phyloP scores from a whole-genome alignment of 92 coral and sea anemone species.

The Palythoa grandis region DNA sequence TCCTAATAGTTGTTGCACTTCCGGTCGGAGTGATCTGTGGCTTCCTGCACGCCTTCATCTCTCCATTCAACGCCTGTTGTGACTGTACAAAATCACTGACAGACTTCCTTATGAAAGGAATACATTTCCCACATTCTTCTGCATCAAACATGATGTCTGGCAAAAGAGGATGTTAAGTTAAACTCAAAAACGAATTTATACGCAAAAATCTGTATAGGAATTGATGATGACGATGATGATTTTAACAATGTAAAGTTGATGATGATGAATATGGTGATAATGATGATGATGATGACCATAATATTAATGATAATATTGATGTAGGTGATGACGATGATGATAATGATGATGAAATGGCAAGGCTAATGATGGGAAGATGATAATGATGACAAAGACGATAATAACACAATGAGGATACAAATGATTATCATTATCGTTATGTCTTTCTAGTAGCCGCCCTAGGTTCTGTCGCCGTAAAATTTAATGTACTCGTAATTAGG shows the following conservation, averaged over 20 bases:
- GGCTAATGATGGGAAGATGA: too few species aligned
- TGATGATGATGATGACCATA: neutral
- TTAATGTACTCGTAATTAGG: too few species aligned
- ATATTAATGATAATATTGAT: neutral
- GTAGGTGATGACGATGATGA: neutral
- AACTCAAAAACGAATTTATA: too few species aligned
- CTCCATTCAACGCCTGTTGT: conserved; percentile 92
- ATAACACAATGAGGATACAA: too few species aligned
- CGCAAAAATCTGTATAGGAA: neutral
- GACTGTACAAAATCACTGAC: conserved; percentile 82
- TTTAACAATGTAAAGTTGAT: neutral
- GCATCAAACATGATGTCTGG: conserved; percentile 81
- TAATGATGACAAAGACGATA: too few species aligned
- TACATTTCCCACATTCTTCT: conserved; percentile 80
- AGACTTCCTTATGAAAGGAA: conserved; percentile 91
- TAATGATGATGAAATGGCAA: too few species aligned
- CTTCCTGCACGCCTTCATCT: conserved; percentile 71
- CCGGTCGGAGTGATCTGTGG: conserved; percentile 90
- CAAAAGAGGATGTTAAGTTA: conserved; percentile 74
- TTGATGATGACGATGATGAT: neutral
- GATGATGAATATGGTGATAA: neutral
- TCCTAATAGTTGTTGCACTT: conserved; percentile 74
- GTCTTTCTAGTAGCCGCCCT: too few species aligned
- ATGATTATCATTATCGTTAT: too few species aligned
- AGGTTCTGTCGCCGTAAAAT: too few species aligned